Base-by-base conservation (phyloP, 2,113 vertebrate genomes). In the Carassius auratus region DNA sequence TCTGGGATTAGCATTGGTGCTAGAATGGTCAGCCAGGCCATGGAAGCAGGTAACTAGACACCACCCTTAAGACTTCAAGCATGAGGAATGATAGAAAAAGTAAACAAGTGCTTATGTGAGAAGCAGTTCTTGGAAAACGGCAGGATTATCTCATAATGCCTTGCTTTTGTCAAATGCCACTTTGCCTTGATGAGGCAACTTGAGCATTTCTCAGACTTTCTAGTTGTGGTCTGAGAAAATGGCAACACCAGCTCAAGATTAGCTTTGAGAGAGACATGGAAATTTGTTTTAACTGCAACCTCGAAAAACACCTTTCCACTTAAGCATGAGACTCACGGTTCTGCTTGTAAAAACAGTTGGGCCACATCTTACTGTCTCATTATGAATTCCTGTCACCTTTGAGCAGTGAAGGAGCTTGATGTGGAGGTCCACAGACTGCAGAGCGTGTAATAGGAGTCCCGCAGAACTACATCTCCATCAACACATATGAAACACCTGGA, bases 141-240 rank as follows among this genome's bases (percentile, higher is more conserved):
- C 9, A 26, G 19, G 42, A 42, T 76, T 77, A 88, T 89, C 71
- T 83, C 59, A 90, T 91, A 88, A 90, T 48, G 76, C 87, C 68
- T 50, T 73, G 80, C 83, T 86, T 89, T 92, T 93, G 89, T 90
- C 76, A 78, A 74, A 83, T 85, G 69, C 87, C 86, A 89, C 91
- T 92, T 91, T 38, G 87, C 59, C 74, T 84, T 89, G 89, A 90
- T 91, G 77, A 86, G 87, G 38, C 26, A 61, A 12, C 42, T 30
- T 59, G 45, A 62, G 13, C 57, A 64, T 45, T 80, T 80, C 57
- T 84, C n/a, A 50, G 66, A 66, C 36, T 80, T 64, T 26, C 77
- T 64, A 13, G 59, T 26, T 23, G 21, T 45, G 57, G 57, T 42
- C 8, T 64, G n/a, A 64, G n/a, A 15, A 80, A 62, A 80, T 59